Evolutionary conservation across 2,888 invertebrate species (phyloP), one percentile per base, ranked within the genome.

Genomic region (Synergus gifuensis): DNA sequence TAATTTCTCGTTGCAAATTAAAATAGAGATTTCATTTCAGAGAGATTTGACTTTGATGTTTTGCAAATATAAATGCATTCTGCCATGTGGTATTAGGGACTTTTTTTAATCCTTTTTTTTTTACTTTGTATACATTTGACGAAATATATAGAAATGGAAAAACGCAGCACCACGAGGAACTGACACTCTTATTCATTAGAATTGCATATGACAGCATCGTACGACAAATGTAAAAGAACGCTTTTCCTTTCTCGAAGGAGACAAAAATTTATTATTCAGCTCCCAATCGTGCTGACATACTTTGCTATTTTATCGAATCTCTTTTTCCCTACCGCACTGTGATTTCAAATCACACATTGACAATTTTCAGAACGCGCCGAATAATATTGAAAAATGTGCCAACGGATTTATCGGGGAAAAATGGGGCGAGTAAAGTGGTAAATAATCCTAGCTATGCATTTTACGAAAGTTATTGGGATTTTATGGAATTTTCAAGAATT

Each of bases 281-380:
- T 73, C 73, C 54, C 73, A 73, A 54, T n/a, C 36, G 73, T n/a
- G 54, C 73, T 73, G 73, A 73, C 73, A 73, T 36, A 73, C 49
- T 73, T 73, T 49, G 54, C 73, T 36, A 73, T 73, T 73, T 73
- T 73, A 73, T 73, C 54, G n/a, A 73, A 73, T 73, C 28, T 54
- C 36, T 73, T n/a, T 73, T 73, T 36, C 12, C 40, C 11, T 1
- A n/a, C 18, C 22, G n/a, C n/a, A 11, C 36, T 73, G 73, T 73
- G 73, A 73, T 67, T 67, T 22, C 46, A 44, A 11, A 73, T 73
- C 73, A 54, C 54, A 54, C 54, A 73, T 73, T 11, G 36, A 73
- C 36, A 36, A 73, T 73, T 73, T 73, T 54, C 46, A n/a, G 22
- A 73, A n/a, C 36, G n/a, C 36, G 36, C 28, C n/a, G 4, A 73